These are phyloP conservation scores for Drosophila falleni DNA, from an alignment of 2,888 invertebrate species.

Conservation along the genomic window DNA sequence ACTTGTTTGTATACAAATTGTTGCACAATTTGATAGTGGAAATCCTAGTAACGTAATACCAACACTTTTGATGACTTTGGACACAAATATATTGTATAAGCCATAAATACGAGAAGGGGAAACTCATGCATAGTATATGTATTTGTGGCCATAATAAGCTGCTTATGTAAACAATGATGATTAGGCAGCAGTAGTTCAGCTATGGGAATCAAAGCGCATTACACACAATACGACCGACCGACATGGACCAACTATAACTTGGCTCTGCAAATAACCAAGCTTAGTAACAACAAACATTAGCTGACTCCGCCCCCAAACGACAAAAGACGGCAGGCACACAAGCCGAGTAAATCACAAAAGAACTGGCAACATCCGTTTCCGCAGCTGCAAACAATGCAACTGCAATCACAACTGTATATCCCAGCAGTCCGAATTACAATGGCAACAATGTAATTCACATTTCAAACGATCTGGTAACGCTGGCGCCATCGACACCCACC, in stretches of 20 bases:
- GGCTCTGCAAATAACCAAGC: not conserved
- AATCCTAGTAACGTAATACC: not conserved
- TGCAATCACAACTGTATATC: conserved; percentile 27
- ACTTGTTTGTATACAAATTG: conserved; percentile 16
- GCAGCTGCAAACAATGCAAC: conserved; percentile 24
- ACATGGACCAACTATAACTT: conserved; percentile 8
- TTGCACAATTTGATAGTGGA: conserved; percentile 1
- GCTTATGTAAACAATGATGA: conserved; percentile 24
- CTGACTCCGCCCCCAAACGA: not conserved
- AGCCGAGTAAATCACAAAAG: conserved; percentile 19
- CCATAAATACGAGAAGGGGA: conserved; percentile 12
- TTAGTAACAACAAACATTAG: conserved; percentile 11
- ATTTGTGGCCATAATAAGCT: conserved; percentile 26
- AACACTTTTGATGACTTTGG: conserved; percentile 6
- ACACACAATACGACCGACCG: conserved; percentile 13
- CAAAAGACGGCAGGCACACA: conserved; percentile 11
- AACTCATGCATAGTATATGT: not conserved
- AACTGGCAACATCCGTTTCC: conserved; percentile 30
- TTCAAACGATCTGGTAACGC: conserved; percentile 38
- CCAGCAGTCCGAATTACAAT: conserved; percentile 10
- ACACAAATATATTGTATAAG: not conserved
- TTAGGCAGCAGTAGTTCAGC: conserved; percentile 6
- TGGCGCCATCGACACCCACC: conserved; percentile 8
- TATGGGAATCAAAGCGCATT: conserved; percentile 18
- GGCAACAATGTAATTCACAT: conserved; percentile 29